These are phyloP conservation scores for Anthoptus insignis DNA, from an alignment of 2,888 invertebrate species.

Conservation along the genomic window DNA sequence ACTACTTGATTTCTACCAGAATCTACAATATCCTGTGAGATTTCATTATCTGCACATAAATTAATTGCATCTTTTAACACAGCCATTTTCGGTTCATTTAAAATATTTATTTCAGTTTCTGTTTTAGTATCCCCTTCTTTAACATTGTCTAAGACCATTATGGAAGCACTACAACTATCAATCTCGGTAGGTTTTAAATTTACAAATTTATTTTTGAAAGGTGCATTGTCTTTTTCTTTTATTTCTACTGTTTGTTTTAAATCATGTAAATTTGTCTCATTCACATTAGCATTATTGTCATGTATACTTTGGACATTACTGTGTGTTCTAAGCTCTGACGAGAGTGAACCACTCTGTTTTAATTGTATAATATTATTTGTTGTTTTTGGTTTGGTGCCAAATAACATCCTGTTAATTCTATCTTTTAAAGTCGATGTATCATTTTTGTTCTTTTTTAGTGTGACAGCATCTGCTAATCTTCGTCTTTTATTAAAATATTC, in stretches of 20 bases:
- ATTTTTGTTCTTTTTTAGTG: constrained; percentile 67
- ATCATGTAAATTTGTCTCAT: neutral
- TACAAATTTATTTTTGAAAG: constrained; percentile 41
- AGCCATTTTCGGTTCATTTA: constrained; percentile 21
- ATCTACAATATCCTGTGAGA: constrained; percentile 55
- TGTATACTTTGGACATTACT: constrained; percentile 29
- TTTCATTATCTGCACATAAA: constrained; percentile 57
- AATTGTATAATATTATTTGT: constrained; percentile 32
- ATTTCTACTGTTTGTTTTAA: constrained; percentile 29
- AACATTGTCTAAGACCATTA: constrained; percentile 49
- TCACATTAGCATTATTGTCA: constrained; percentile 40
- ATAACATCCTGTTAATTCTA: constrained; percentile 75
- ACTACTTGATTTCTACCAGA: constrained; percentile 35
- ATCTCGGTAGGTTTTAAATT: constrained; percentile 47
- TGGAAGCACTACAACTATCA: constrained; percentile 27
- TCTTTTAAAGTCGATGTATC: constrained; percentile 74
- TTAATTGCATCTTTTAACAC: constrained; percentile 47
- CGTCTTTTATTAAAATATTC: constrained; percentile 77
- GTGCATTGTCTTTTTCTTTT: constrained; percentile 10
- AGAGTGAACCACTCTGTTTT: constrained; percentile 9
- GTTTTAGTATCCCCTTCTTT: neutral
- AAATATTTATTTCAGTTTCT: constrained; percentile 31
- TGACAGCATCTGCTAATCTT: constrained; percentile 85
- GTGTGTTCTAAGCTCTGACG: constrained; percentile 34
- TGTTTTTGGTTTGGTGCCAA: constrained; percentile 43